Base-by-base conservation (phyloP, 1,140 invertebrate species). In the Nephila pilipes region DNA sequence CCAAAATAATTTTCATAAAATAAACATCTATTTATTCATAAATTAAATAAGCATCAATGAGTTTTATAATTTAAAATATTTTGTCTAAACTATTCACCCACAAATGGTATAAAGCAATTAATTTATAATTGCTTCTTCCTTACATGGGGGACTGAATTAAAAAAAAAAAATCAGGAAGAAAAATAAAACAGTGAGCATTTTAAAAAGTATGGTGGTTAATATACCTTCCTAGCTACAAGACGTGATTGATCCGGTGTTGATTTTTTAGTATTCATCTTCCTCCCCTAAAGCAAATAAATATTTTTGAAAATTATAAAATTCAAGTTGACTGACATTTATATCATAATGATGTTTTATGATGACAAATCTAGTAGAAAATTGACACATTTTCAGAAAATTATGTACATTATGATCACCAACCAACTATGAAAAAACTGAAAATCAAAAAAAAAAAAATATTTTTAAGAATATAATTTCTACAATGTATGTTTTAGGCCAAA, bases 231-330 rank as follows among this genome's bases (percentile, higher is more conserved):
- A 29, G 25, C n/a, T 65, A 65, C 63, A 25, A 22, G 63, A 65
- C 63, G 25, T 12, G n/a, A 25, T 25, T 25, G 63, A 65, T 14
- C n/a, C 25, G 2, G 4, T 65, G n/a, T 65, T 65, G 63, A 12
- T 14, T 65, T 65, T 65, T 65, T 65, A 65, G 22, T 6, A 12
- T 65, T 1, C 63, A 25, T 65, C 63, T 65, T 65, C 63, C 25
- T 65, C 25, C 63, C 63, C 63, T 65, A 65, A 65, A 65, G 63
- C 10, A 65, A 65, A 65, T 12, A 65, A 65, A 65, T 65, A 25
- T 65, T 29, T 65, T 65, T 65, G 22, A 12, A 65, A 65, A 65
- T 65, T 10, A 65, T 65, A 12, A 65, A 12, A n/a, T 29, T 65
- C 6, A 46, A 46, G 12, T n/a, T 65, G n/a, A 65, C n/a, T 25